Percentiles rank a stretch among this genome's conserved stretches.
Evolutionary conservation across 2,113 vertebrate genomes (phyloP).

Genomic region (Phrynosoma blainvillii): DNA sequence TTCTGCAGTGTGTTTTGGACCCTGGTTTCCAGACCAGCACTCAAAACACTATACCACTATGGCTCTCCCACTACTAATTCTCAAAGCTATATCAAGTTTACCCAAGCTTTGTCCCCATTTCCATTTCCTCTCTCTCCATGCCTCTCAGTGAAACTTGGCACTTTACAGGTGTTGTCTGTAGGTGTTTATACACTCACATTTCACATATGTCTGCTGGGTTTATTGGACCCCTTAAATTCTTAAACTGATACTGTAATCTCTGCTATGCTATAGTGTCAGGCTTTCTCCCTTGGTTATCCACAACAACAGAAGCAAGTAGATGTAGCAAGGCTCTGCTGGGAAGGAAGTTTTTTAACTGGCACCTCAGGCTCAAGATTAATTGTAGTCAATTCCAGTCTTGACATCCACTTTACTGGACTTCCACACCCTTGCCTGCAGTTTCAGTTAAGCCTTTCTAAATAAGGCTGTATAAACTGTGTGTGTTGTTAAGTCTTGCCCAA

Average conservation of each 20-base stretch:
- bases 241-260: neutral
- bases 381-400: neutral
- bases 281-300: neutral
- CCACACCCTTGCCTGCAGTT: neutral
- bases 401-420: neutral
- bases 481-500: neutral
- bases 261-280: neutral
- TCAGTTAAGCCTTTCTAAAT: neutral
- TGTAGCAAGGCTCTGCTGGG: neutral
- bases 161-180: neutral
- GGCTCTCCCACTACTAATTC: neutral
- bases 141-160: neutral
- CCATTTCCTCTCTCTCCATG: too few relatives aligned
- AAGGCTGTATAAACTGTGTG: neutral
- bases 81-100: neutral
- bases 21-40: too few relatives aligned
- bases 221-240: neutral
- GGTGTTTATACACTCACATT: neutral
- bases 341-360: neutral
- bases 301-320: neutral
- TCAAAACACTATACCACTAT: too few relatives aligned
- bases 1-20: too few relatives aligned
- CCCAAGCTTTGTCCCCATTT: neutral
- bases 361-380: neutral
- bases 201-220: neutral